A percentile compares a stretch with the other conserved stretches of the same genome.
Conservation (phyloP, 1,140 invertebrate genomes). For the Plectrocnemia conspersa region DNA sequence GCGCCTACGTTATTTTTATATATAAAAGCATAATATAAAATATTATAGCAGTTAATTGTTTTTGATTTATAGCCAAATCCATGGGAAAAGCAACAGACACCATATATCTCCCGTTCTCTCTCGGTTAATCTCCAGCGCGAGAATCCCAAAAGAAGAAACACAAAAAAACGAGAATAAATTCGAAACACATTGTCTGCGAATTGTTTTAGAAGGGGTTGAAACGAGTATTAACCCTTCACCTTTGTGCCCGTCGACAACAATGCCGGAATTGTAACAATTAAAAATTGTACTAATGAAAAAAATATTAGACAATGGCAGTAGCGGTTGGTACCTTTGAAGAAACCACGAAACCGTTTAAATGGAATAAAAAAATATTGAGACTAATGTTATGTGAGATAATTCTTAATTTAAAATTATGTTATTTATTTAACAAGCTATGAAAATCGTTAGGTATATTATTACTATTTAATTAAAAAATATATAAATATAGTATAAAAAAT, state of each 20-base stretch:
- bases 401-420: too few species aligned
- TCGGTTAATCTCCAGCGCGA: not conserved
- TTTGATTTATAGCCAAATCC: too few species aligned
- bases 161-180: conserved; percentile 20
- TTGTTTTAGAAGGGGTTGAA: conserved; percentile 19
- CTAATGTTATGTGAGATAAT: too few species aligned
- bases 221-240: conserved; percentile 22
- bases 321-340: too few species aligned
- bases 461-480: too few species aligned
- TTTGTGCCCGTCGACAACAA: conserved; percentile 18
- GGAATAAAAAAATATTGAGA: not conserved
- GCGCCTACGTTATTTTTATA: too few species aligned
- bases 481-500: too few species aligned
- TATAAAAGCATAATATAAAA: too few species aligned
- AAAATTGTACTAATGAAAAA: conserved; percentile 26
- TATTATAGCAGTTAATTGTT: too few species aligned
- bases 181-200: conserved; percentile 24
- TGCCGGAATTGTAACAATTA: conserved; percentile 25
- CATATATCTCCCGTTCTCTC: conserved; percentile 3
- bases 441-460: too few species aligned
- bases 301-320: conserved; percentile 19
- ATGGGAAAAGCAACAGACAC: conserved; percentile 15
- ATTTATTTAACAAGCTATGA: too few species aligned
- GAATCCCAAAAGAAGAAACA: not conserved
- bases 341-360: conserved; percentile 13